phyloP scores from a whole-genome alignment of 2,888 invertebrate species.

The Priocnemis perturbator region DNA sequence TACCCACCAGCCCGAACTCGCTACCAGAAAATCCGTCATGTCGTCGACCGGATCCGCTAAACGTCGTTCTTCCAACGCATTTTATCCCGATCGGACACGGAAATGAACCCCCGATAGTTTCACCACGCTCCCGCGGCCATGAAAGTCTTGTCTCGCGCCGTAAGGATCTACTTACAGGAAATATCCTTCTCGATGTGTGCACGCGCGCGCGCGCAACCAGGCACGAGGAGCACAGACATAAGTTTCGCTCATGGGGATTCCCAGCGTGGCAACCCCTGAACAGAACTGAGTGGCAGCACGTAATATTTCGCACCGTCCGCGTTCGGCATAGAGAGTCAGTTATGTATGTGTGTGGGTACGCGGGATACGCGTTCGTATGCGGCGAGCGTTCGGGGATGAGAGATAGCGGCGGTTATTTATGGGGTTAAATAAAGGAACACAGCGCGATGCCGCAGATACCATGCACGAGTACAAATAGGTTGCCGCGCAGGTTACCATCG shows the following conservation, averaged over 20 bases:
- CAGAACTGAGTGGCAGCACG: slow-evolving; percentile 54
- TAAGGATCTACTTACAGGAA: slow-evolving; percentile 13
- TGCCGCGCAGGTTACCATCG: slow-evolving; percentile 63
- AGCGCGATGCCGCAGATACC: slow-evolving; percentile 68
- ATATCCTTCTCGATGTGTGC: slow-evolving; percentile 34
- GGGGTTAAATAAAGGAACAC: slow-evolving; percentile 71
- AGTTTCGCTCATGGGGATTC: slow-evolving; percentile 42
- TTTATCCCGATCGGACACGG: no score
- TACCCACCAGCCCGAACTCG: no score
- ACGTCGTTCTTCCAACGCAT: no score
- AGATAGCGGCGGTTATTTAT: slow-evolving; percentile 71
- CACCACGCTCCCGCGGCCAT: no score
- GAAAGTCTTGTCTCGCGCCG: no score
- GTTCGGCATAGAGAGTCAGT: slow-evolving; percentile 6
- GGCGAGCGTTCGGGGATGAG: slow-evolving; percentile 55
- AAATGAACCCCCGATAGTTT: no score
- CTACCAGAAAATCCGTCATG: no score
- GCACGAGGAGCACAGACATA: no score
- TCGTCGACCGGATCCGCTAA: no score
- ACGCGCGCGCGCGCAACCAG: slow-evolving; percentile 20
- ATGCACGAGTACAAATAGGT: slow-evolving; percentile 66
- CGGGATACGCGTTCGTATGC: slow-evolving; percentile 31
- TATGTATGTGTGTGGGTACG: neutral
- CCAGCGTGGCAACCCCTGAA: slow-evolving; percentile 35
- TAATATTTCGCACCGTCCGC: slow-evolving; percentile 48